phyloP scores from a whole-genome alignment of 2,113 vertebrate genomes.

The Parotia lawesii region DNA sequence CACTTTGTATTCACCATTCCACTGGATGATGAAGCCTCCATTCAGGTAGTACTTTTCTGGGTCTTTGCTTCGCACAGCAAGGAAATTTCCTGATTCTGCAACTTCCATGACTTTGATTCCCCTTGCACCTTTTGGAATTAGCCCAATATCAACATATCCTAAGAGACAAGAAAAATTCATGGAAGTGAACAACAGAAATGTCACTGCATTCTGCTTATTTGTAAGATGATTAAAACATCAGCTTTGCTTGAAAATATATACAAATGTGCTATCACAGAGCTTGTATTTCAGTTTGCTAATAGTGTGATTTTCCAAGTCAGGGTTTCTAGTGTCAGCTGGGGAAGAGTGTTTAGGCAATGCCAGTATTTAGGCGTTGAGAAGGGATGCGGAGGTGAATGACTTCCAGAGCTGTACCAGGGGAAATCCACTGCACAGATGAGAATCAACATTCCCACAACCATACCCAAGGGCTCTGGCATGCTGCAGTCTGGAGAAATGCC shows the following conservation, averaged over 20 bases:
- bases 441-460: background rate
- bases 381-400: background rate
- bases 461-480: background rate
- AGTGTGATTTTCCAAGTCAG: background rate
- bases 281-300: background rate
- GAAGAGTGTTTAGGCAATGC: background rate
- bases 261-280: background rate
- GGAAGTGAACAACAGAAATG: background rate
- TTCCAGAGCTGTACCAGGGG: background rate
- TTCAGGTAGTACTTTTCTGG: conserved; percentile 92
- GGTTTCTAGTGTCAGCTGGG: background rate
- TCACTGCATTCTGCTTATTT: background rate
- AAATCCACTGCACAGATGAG: background rate
- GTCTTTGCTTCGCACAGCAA: conserved; percentile 83
- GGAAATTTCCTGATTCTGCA: conserved; percentile 90
- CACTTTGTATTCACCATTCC: conserved; percentile 94
- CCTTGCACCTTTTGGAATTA: conserved; percentile 92
- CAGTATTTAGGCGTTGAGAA: background rate
- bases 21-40: conserved; percentile 95
- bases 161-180: background rate
- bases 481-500: background rate
- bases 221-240: background rate
- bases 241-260: background rate
- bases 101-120: conserved; percentile 90
- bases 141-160: conserved; percentile 92